Base-by-base conservation (phyloP, 2,797 vertebrate genomes). In the Botia almorhae region DNA sequence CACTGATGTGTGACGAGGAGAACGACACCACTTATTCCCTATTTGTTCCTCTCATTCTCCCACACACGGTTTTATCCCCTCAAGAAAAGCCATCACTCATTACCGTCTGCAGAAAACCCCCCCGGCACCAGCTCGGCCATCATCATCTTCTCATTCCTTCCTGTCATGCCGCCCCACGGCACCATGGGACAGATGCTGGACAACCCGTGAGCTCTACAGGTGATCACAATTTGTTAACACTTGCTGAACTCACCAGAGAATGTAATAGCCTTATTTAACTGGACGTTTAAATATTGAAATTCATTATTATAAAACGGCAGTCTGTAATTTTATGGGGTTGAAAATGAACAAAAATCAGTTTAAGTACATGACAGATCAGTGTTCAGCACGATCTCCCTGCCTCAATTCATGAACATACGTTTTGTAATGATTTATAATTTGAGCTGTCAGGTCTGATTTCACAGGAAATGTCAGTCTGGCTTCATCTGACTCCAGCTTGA, bases 11-110 rank as follows among this genome's bases (percentile, higher is more conserved):
- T 81, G 74, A 56, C 43, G 48, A 33, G 65, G 83, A 53, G 19
- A 74, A 72, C 78, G 73, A 74, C 76, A 76, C 76, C 81, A 72
- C 67, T 43, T 74, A 70, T 82, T 82, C 81, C 50, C 77, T 17
- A 65, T 60, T 43, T 56, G n/a, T 55, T 65, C 2, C 33, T 71
- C 74, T 63, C 48, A 7, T 56, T 77, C 50, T 68, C n/a, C 19
- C 39, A 50, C 69, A 29, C 43, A 69, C 48, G 56, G 46, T 69
- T 70, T 72, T 71, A 39, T 29, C 73, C 69, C 76, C 83, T 85
- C 13, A 51, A 83, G 83, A 81, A 46, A 81, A 76, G 43, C 48
- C 81, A 85, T 81, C 69, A 78, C 65, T 85, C 78, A 81, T 75
- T 76, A 69, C 64, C 81, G 76, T 81, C 78, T 78, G 61, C 43